Conservation (phyloP, 2,113 vertebrate species). For the Hippopotamus amphibius region DNA sequence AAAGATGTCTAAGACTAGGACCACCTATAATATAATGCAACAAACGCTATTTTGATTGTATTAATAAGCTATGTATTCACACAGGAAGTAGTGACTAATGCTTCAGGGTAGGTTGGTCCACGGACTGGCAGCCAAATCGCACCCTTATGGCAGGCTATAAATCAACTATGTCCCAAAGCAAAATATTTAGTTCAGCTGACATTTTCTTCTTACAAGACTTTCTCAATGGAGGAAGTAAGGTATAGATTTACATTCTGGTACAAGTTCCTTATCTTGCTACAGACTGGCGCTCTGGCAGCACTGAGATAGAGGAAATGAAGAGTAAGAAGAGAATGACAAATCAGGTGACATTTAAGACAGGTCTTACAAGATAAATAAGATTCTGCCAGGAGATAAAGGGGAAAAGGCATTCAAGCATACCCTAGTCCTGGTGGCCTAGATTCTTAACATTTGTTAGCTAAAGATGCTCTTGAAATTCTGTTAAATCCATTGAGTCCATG, state of each 20-base stretch:
- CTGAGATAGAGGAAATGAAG: neutral
- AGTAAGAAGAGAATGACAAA: neutral
- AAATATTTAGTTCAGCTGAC: neutral
- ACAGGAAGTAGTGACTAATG: neutral
- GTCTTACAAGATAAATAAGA: neutral
- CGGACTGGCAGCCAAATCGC: neutral
- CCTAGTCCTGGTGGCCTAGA: neutral
- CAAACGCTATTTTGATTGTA: neutral
- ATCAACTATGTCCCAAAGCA: neutral
- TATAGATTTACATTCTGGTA: neutral
- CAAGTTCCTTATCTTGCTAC: neutral
- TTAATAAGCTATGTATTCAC: neutral
- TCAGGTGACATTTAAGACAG: neutral
- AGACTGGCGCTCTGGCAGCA: neutral
- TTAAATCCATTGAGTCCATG: neutral
- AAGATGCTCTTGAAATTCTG: constrained; percentile 9
- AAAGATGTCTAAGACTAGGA: neutral
- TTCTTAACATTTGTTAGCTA: neutral
- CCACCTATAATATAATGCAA: neutral
- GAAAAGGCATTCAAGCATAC: neutral
- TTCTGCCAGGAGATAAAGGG: neutral
- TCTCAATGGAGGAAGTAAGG: neutral
- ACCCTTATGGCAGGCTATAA: neutral
- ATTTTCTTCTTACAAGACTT: constrained; percentile 24
- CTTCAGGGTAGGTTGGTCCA: neutral